These are phyloP conservation scores for Saguinus midas DNA, from an alignment of 2,113 vertebrate genomes.

Conservation along the genomic window DNA sequence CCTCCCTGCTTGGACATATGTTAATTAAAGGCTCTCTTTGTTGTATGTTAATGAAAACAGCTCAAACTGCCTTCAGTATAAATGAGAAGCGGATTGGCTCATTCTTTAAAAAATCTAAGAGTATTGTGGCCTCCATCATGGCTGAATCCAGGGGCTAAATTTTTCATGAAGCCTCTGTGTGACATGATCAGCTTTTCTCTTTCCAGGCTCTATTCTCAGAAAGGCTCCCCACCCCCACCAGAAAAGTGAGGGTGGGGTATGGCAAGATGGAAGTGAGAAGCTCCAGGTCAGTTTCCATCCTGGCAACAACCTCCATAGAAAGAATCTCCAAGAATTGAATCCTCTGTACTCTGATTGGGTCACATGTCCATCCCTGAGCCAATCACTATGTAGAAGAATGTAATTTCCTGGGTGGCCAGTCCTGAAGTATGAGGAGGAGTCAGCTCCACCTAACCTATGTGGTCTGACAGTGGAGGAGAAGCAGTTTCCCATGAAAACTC, in stretches of 20 bases:
- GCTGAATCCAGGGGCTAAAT: background rate
- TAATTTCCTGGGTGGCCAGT: background rate
- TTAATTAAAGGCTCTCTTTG: conserved; percentile 1
- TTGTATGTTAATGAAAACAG: conserved; percentile 26
- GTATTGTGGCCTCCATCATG: background rate
- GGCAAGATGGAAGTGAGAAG: background rate
- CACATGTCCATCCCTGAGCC: background rate
- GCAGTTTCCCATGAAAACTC: background rate
- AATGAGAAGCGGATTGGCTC: background rate
- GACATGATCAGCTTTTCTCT: background rate
- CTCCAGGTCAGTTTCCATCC: background rate
- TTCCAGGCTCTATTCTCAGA: background rate
- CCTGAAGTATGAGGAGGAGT: background rate
- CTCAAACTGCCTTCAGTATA: background rate
- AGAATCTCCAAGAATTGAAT: background rate
- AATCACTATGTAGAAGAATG: background rate
- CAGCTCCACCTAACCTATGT: background rate
- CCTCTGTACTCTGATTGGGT: background rate
- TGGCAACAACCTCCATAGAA: background rate
- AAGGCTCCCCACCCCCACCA: background rate
- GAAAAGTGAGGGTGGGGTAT: background rate
- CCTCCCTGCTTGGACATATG: background rate
- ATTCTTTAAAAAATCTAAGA: background rate
- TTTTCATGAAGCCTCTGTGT: background rate
- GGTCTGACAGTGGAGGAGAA: background rate